A percentile compares a stretch with the other conserved stretches of the same genome.
phyloP scores from a whole-genome alignment of 2,113 vertebrate species.

The Egretta garzetta region DNA sequence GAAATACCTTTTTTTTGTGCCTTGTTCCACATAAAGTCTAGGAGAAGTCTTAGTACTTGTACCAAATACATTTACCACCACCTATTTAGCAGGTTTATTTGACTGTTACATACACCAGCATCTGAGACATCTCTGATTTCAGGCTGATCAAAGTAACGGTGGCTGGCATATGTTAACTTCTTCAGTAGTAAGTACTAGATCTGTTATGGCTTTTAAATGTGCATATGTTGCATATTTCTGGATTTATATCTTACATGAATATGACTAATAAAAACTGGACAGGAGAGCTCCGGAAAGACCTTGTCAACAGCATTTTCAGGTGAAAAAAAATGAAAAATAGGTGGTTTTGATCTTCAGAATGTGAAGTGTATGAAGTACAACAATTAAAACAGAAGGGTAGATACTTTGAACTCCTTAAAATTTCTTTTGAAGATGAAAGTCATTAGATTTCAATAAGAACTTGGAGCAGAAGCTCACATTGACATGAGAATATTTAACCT shows the following conservation, averaged over 20 bases:
- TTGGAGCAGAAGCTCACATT: constrained; percentile 75
- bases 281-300: neutral
- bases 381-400: constrained; percentile 76
- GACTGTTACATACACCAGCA: neutral
- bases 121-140: neutral
- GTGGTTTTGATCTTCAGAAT: constrained; percentile 53
- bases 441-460: constrained; percentile 89
- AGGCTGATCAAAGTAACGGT: neutral
- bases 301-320: constrained; percentile 4
- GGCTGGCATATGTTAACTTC: neutral
- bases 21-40: neutral
- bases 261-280: constrained; percentile 1
- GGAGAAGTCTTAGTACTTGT: neutral
- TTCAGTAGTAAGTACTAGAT: neutral
- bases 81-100: neutral
- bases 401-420: constrained; percentile 73
- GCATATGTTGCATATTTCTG: neutral
- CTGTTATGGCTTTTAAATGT: neutral
- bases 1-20: neutral
- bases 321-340: neutral
- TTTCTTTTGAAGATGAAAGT: constrained; percentile 86
- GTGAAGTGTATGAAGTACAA: constrained; percentile 68
- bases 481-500: constrained; percentile 86
- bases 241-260: constrained; percentile 1
- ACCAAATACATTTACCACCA: neutral